Evolutionary conservation across 2,888 invertebrate species (phyloP).

Genomic region (Eupithecia inturbata): DNA sequence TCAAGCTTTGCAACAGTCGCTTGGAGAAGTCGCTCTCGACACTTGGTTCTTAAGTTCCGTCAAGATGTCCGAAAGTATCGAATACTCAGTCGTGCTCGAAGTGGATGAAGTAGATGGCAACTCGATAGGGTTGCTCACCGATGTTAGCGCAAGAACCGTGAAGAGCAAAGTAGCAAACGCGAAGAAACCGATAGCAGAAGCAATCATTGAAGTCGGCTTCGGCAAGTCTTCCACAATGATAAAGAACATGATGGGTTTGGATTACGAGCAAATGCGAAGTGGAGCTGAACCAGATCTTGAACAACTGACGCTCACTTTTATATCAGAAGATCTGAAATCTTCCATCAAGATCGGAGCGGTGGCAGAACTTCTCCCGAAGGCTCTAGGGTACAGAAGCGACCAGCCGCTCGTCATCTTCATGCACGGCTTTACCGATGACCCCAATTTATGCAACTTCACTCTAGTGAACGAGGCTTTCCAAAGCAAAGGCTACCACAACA

Average conservation of each 20-base stretch:
- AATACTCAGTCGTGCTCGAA: conserved; percentile 1
- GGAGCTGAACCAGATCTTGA: conserved; percentile 58
- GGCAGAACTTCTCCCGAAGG: conserved; percentile 48
- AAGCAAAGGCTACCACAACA: conserved; percentile 57
- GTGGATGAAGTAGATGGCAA: conserved; percentile 19
- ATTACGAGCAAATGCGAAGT: conserved; percentile 53
- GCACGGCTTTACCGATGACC: conserved; percentile 74
- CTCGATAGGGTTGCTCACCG: background rate
- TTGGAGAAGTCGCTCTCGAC: background rate
- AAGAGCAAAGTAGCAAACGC: conserved; percentile 20
- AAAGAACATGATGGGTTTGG: conserved; percentile 24
- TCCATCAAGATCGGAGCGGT: conserved; percentile 59
- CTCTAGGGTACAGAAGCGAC: conserved; percentile 47
- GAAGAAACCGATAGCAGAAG: conserved; percentile 24
- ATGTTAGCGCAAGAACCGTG: conserved; percentile 20
- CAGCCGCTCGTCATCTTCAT: conserved; percentile 63
- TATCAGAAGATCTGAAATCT: conserved; percentile 49
- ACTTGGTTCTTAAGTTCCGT: background rate
- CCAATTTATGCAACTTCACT: conserved; percentile 56
- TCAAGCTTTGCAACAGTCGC: background rate
- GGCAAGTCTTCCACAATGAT: conserved; percentile 18
- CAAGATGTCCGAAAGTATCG: conserved; percentile 21
- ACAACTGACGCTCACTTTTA: conserved; percentile 54
- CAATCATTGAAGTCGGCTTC: conserved; percentile 15
- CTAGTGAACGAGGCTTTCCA: conserved; percentile 50